Evolutionary conservation across 2,888 invertebrate genomes (phyloP).

Genomic region (Nebria brevicollis): DNA sequence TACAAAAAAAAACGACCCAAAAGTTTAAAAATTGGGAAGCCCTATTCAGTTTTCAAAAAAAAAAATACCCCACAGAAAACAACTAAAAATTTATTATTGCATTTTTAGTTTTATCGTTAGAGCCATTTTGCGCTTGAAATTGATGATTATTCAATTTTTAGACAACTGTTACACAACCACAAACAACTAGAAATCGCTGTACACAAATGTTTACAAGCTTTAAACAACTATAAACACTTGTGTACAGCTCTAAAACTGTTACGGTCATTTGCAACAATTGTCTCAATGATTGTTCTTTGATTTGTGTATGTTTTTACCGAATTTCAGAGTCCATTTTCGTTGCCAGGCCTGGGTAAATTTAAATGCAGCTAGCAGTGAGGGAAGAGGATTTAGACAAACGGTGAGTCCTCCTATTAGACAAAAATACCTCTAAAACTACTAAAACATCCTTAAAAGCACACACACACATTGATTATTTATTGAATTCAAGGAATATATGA

Average conservation of each 20-base stretch:
- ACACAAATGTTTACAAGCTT: no score
- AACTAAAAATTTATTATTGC: neutral
- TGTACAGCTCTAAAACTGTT: neutral
- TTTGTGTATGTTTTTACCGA: constrained; percentile 37
- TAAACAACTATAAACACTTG: neutral
- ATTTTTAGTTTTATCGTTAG: neutral
- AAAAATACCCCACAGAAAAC: neutral
- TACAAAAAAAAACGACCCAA: neutral
- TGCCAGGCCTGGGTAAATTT: constrained; percentile 62
- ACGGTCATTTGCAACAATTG: constrained; percentile 2
- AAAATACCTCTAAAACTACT: constrained; percentile 4
- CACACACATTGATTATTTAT: neutral
- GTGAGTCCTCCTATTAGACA: constrained; percentile 47
- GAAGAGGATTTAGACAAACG: constrained; percentile 57
- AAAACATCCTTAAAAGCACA: neutral
- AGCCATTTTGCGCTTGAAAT: neutral
- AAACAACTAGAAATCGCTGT: neutral
- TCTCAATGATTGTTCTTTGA: constrained; percentile 37
- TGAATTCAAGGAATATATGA: no score
- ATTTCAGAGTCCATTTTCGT: constrained; percentile 62
- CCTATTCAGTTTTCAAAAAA: neutral
- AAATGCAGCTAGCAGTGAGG: constrained; percentile 65
- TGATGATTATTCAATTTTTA: neutral
- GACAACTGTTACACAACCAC: neutral
- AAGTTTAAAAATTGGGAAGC: neutral